These are phyloP conservation scores for Charaxes varanes DNA, from an alignment of 1,140 invertebrate species.

Conservation along the genomic window DNA sequence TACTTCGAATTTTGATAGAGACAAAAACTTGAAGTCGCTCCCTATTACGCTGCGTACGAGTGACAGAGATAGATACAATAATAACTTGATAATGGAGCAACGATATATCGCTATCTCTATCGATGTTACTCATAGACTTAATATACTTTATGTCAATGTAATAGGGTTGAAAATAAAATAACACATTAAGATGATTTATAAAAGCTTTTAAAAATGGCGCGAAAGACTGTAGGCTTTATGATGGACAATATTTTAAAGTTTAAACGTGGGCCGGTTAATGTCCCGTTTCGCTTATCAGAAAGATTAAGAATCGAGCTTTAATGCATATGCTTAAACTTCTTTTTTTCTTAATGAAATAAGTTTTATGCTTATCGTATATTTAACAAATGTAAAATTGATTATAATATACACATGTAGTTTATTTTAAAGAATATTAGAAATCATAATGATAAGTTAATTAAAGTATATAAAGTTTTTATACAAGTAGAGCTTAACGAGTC, in stretches of 20 bases:
- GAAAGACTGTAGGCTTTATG: slow-evolving; percentile 32
- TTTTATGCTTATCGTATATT: too few species aligned
- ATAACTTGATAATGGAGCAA: slow-evolving; percentile 20
- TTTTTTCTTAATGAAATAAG: neutral
- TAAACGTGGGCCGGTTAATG: slow-evolving; percentile 12
- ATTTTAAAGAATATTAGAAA: too few species aligned
- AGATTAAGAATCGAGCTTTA: slow-evolving; percentile 2
- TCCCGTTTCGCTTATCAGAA: slow-evolving; percentile 12
- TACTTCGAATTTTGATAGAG: slow-evolving; percentile 8
- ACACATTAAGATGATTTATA: slow-evolving; percentile 12
- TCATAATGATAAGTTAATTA: too few species aligned
- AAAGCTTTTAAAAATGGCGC: slow-evolving; percentile 49
- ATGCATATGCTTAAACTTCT: slow-evolving; percentile 2
- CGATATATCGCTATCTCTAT: slow-evolving; percentile 25
- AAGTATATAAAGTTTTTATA: too few species aligned
- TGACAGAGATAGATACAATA: slow-evolving; percentile 40
- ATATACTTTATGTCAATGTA: neutral
- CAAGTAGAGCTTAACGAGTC: too few species aligned
- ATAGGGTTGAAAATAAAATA: slow-evolving; percentile 14
- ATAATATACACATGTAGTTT: too few species aligned
- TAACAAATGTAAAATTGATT: too few species aligned
- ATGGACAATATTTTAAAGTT: slow-evolving; percentile 18
- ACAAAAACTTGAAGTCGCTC: slow-evolving; percentile 14
- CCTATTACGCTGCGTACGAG: slow-evolving; percentile 16
- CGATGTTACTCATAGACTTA: slow-evolving; percentile 7